Conservation (phyloP, 2,888 invertebrate species). For the Sacculina carcini region DNA sequence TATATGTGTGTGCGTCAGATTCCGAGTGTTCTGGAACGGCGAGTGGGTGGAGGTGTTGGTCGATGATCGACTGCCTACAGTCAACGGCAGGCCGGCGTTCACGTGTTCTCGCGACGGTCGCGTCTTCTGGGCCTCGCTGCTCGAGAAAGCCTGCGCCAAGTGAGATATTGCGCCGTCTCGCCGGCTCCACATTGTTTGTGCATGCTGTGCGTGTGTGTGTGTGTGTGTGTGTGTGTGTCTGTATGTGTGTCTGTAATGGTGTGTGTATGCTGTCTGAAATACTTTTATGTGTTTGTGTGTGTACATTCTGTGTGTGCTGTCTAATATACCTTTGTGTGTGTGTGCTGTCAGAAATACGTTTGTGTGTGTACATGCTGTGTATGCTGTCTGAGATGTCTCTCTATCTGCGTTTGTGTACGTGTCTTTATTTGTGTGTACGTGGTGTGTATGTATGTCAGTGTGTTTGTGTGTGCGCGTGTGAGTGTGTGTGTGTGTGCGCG, state of each 20-base stretch:
- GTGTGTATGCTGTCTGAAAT: not conserved
- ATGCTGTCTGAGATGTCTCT: no score
- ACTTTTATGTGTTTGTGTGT: not conserved
- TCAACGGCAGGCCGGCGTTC: slow-evolving; percentile 60
- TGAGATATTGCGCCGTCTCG: slow-evolving; percentile 22
- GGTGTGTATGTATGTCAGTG: no score
- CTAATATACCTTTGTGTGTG: not conserved
- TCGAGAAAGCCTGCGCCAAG: slow-evolving; percentile 85
- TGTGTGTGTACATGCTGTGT: no score
- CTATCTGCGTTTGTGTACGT: no score
- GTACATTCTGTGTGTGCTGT: not conserved
- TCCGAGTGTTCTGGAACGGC: slow-evolving; percentile 79
- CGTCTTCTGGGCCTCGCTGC: slow-evolving; percentile 62
- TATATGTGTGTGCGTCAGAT: slow-evolving; percentile 33
- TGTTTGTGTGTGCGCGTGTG: no score
- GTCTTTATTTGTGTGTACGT: no score
- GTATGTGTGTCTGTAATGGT: not conserved
- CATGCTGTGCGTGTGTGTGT: not conserved
- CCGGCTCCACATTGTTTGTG: not conserved
- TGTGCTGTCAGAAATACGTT: no score
- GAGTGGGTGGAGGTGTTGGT: slow-evolving; percentile 73
- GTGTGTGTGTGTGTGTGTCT: not conserved
- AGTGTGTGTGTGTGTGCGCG: no score
- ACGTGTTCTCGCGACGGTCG: slow-evolving; percentile 51
- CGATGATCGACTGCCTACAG: slow-evolving; percentile 65